phyloP scores from a whole-genome alignment of 2,113 vertebrate genomes.

The Tenebrosternarchus preto region DNA sequence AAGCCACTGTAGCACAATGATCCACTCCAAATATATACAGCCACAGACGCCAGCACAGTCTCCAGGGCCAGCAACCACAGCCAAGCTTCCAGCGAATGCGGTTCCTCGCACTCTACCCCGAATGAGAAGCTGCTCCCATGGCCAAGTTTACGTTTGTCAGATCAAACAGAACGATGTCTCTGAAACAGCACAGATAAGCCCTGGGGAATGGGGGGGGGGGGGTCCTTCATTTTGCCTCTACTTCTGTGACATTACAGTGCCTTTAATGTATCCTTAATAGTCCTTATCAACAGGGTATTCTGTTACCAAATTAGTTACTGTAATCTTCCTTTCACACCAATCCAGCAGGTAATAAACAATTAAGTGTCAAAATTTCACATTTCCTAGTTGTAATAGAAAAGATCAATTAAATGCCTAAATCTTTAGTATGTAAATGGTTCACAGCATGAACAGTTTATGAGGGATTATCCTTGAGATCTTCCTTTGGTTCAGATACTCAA shows the following conservation, averaged over 20 bases:
- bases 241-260: neutral
- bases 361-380: neutral
- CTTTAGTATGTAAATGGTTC: neutral
- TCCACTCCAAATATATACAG: neutral
- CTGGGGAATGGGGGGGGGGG: too few relatives aligned
- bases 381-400: conserved; percentile 9
- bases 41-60: neutral
- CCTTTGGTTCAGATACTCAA: conserved; percentile 13
- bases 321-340: conserved; percentile 25
- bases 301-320: neutral
- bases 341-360: neutral
- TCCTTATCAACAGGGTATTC: conserved; percentile 12
- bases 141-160: too few relatives aligned
- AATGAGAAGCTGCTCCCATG: too few relatives aligned
- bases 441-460: conserved; percentile 43
- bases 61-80: neutral
- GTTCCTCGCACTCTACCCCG: too few relatives aligned
- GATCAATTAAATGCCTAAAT: neutral
- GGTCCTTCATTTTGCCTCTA: neutral
- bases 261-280: conserved; percentile 17
- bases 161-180: too few relatives aligned
- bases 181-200: too few relatives aligned
- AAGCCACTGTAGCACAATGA: neutral
- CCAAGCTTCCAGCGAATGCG: neutral
- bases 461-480: conserved; percentile 19